Evolutionary conservation across 1,140 invertebrate species (phyloP), one percentile per base, ranked within the genome.

Genomic region (Eumaeus atala): DNA sequence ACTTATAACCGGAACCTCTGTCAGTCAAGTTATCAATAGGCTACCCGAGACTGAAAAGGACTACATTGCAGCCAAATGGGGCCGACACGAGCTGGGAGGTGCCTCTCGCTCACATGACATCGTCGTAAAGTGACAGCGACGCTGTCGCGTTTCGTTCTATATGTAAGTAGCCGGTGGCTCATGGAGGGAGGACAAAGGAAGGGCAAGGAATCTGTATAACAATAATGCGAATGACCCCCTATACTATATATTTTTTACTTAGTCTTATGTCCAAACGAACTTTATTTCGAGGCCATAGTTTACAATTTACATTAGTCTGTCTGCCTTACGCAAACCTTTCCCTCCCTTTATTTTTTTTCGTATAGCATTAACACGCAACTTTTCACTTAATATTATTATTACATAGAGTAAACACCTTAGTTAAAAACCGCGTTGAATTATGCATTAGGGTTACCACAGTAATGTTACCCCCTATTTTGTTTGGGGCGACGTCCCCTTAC

Each of bases 401-500:
- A n/a, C n/a, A n/a, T n/a, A 44, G 14, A 44, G n/a, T 40, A 40
- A 8, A 14, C 17, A 44, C 14, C 40, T 44, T 53, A 44, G 47
- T 61, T 56, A 57, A 54, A 61, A 67, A 62, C 61, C 54, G 33
- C 51, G 52, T 54, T 48, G 50, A 58, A 64, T 58, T 48, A 50
- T 53, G 50, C 59, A 37, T 50, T 58, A 7, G 38, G 36, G 42
- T 55, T 36, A 49, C 56, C 51, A 52, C 21, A 53, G 21, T 28
- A 28, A 28, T n/a, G 21, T 37, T 17, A 38, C 44, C 50, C 56
- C 51, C 40, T 28, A 9, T 42, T 16, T 42, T n/a, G 51, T 18
- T 37, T 42, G 40, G 38, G 36, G 40, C 40, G 14, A 40, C 8
- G 44, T 70, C 69, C 74, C 77, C 72, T n/a, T 58, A 64, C 64